phyloP scores from a whole-genome alignment of 2,797 vertebrate genomes.

The Cyclopterus lumpus region DNA sequence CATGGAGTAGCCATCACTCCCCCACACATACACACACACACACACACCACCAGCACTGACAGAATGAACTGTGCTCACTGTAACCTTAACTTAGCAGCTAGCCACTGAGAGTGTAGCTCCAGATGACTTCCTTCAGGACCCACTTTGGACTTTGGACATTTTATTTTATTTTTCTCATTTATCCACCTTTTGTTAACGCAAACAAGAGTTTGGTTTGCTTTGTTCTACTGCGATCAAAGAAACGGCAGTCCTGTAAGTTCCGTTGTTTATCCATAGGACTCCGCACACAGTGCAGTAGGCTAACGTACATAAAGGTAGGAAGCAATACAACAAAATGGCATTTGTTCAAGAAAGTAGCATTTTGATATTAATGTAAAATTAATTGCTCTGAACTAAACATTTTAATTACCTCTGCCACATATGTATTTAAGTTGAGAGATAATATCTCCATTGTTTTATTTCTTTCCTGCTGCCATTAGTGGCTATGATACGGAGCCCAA shows the following conservation, averaged over 20 bases:
- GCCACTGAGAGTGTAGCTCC: constrained; percentile 59
- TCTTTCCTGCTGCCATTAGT: constrained; percentile 31
- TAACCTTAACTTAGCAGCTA: constrained; percentile 58
- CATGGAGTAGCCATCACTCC: constrained; percentile 89
- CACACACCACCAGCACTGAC: constrained; percentile 70
- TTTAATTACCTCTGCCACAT: constrained; percentile 37
- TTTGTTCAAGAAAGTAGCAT: constrained; percentile 26
- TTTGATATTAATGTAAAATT: not conserved
- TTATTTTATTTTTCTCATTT: not conserved
- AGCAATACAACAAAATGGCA: constrained; percentile 35
- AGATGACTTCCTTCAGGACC: constrained; percentile 51
- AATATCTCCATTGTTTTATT: not conserved
- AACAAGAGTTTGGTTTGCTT: constrained; percentile 10
- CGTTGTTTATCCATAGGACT: not conserved
- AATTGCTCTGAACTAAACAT: constrained; percentile 30
- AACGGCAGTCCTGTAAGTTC: constrained; percentile 13
- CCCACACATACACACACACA: constrained; percentile 7
- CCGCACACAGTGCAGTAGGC: constrained; percentile 8
- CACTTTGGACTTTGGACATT: constrained; percentile 30
- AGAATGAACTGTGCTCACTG: constrained; percentile 52
- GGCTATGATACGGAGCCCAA: constrained; percentile 12
- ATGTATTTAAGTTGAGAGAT: constrained; percentile 32
- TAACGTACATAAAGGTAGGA: constrained; percentile 20
- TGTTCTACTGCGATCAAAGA: constrained; percentile 10
- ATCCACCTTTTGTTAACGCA: constrained; percentile 11